Percentiles rank a stretch among this genome's conserved stretches.
phyloP scores from a whole-genome alignment of 2,797 vertebrate genomes.

The Leucoraja ocellata region DNA sequence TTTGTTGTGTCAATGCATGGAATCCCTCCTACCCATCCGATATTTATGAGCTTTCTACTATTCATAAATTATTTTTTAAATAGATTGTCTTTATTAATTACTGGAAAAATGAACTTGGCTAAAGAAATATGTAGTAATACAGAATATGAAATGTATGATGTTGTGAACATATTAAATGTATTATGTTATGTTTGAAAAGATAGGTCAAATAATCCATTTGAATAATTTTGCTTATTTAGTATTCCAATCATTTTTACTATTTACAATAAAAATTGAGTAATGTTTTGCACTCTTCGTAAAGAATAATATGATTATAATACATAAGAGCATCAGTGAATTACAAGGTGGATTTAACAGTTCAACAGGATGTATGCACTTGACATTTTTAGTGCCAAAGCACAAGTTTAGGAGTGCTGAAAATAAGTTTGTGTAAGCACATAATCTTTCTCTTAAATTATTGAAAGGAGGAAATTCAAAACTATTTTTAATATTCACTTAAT shows the following conservation, averaged over 20 bases:
- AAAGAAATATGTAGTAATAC: background rate
- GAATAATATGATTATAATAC: background rate
- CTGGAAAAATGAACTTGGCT: background rate
- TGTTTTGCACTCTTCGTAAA: background rate
- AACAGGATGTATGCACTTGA: background rate
- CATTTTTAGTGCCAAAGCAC: background rate
- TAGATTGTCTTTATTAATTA: background rate
- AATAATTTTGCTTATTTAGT: constrained; percentile 10
- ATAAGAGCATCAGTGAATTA: background rate
- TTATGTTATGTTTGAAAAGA: background rate
- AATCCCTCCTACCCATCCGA: background rate
- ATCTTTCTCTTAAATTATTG: constrained; percentile 9
- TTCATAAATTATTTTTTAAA: constrained; percentile 8
- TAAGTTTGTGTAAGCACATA: background rate
- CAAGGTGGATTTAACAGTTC: background rate
- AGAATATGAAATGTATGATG: background rate
- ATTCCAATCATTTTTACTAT: background rate
- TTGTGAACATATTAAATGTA: background rate
- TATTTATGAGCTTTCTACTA: background rate
- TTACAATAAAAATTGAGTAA: background rate
- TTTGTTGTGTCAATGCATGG: background rate
- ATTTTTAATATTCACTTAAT: background rate
- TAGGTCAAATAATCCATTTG: background rate
- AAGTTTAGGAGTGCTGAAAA: background rate
- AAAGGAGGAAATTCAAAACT: too few species aligned